Evolutionary conservation across 2,797 vertebrate species (phyloP).

Genomic region (Microctenopoma stevenorrisi): DNA sequence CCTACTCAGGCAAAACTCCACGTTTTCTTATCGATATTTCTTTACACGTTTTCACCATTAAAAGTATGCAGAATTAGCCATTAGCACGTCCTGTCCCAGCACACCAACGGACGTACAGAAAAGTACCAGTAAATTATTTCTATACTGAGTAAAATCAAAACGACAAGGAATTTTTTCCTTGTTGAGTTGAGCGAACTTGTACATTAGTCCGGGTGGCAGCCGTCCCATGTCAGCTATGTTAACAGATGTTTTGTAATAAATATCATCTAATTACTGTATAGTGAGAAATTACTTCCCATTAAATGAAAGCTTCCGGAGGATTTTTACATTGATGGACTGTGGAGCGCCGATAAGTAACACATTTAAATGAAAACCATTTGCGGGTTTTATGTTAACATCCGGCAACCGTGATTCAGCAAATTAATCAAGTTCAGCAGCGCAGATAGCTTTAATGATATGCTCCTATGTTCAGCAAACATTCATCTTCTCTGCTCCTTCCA

Average conservation of each 20-base stretch:
- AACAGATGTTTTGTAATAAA: constrained; percentile 78
- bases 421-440: constrained; percentile 70
- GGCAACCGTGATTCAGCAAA: constrained; percentile 64
- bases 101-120: background rate
- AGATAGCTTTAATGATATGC: constrained; percentile 73
- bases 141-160: background rate
- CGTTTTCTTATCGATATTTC: background rate
- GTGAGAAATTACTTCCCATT: constrained; percentile 78
- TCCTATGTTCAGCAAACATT: constrained; percentile 71
- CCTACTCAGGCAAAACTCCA: background rate
- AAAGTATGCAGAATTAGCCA: background rate
- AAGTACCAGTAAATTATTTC: background rate
- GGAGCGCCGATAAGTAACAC: constrained; percentile 77
- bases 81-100: background rate
- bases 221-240: constrained; percentile 58
- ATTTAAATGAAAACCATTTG: constrained; percentile 81
- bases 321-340: constrained; percentile 77
- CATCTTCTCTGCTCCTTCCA: constrained; percentile 63
- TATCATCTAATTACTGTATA: constrained; percentile 76
- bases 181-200: constrained; percentile 32
- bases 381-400: constrained; percentile 79
- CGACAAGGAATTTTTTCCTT: background rate
- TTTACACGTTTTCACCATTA: background rate
- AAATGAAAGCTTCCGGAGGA: constrained; percentile 65
- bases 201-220: constrained; percentile 65